Percentiles rank a stretch among this genome's conserved stretches.
These are phyloP conservation scores for Cantharis rufa DNA, from an alignment of 2,888 invertebrate genomes.

Conservation along the genomic window DNA sequence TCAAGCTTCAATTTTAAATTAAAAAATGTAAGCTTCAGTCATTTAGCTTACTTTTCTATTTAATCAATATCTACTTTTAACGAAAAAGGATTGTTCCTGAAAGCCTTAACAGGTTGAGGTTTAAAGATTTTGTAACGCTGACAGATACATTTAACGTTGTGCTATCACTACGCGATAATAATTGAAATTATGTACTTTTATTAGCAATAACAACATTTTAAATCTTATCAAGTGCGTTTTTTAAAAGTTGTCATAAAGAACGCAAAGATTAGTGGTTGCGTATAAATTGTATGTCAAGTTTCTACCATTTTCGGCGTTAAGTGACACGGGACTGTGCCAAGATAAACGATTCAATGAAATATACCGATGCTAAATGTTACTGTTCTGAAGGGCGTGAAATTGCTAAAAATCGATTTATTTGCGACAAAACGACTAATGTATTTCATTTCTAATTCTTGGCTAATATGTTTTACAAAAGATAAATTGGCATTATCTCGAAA, in stretches of 20 bases:
- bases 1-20: not conserved
- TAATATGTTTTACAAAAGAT: constrained; percentile 1
- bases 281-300: constrained; percentile 29
- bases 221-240: constrained; percentile 4
- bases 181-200: not conserved
- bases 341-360: constrained; percentile 48
- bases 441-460: constrained; percentile 16
- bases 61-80: not conserved
- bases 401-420: constrained; percentile 45
- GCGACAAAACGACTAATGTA: constrained; percentile 20
- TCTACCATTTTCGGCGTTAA: constrained; percentile 22
- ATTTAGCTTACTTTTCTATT: not conserved
- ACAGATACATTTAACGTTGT: not conserved
- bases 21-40: not conserved
- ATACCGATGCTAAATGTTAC: constrained; percentile 47
- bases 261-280: constrained; percentile 23
- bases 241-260: constrained; percentile 20
- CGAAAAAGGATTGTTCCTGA: not conserved
- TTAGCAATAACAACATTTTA: not conserved
- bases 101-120: not conserved
- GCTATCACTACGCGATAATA: not conserved
- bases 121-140: not conserved
- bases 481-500: not conserved
- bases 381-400: constrained; percentile 49
- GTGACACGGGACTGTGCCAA: constrained; percentile 34